phyloP scores from a whole-genome alignment of 2,888 invertebrate species.

The Cheilosia soror region DNA sequence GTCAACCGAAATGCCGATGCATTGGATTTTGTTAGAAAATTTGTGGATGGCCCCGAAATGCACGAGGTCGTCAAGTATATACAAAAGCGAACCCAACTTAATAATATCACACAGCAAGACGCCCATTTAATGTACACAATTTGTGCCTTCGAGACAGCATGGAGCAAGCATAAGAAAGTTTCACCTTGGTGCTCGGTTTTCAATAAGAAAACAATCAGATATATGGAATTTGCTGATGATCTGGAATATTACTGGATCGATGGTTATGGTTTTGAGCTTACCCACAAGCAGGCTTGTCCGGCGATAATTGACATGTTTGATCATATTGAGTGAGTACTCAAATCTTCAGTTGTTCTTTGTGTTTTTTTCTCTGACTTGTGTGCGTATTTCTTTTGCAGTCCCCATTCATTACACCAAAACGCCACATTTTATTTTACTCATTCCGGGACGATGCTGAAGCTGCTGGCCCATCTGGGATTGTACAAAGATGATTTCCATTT shows the following conservation, averaged over 20 bases:
- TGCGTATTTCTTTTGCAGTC: conserved; percentile 72
- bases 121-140: conserved; percentile 88
- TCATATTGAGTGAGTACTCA: conserved; percentile 86
- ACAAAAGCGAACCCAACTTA: conserved; percentile 85
- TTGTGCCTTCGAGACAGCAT: conserved; percentile 94
- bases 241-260: conserved; percentile 92
- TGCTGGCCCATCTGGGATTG: conserved; percentile 89
- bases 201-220: conserved; percentile 86
- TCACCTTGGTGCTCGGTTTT: conserved; percentile 94
- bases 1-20: conserved; percentile 88
- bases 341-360: neutral
- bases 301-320: conserved; percentile 89
- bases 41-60: conserved; percentile 85
- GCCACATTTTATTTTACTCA: conserved; percentile 91
- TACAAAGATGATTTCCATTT: conserved; percentile 88
- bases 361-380: neutral
- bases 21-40: conserved; percentile 85
- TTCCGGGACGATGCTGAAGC: conserved; percentile 92
- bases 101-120: conserved; percentile 87
- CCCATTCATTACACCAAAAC: conserved; percentile 80
- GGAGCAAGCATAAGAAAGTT: conserved; percentile 85
- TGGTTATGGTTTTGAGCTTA: conserved; percentile 91
- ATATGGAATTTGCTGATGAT: conserved; percentile 90
- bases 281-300: conserved; percentile 90
- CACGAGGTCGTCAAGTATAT: conserved; percentile 84